These are phyloP conservation scores for Dreissena rostriformis DNA, from an alignment of 1,140 invertebrate genomes.

Conservation along the genomic window DNA sequence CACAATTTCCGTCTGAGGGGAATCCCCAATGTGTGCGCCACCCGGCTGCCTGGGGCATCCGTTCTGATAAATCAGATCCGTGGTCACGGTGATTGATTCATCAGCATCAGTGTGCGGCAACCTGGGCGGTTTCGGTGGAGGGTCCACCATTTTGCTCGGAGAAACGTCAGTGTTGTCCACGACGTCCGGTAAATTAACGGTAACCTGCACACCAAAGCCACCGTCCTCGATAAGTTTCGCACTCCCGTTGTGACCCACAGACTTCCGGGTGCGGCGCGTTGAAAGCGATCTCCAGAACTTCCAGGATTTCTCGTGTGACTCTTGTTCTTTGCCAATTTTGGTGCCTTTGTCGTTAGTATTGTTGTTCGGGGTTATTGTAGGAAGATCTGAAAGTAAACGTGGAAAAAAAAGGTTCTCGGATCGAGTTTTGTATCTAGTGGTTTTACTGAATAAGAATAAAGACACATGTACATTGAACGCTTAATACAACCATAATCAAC, in stretches of 20 bases:
- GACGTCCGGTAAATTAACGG: constrained; percentile 62
- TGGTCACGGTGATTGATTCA: not conserved
- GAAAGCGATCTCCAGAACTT: constrained; percentile 51
- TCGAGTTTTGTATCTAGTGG: too few species aligned
- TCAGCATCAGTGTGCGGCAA: constrained; percentile 48
- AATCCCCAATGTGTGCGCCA: not conserved
- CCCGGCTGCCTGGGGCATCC: constrained; percentile 54
- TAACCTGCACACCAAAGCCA: not conserved
- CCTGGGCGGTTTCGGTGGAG: constrained; percentile 74
- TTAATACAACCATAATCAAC: too few species aligned
- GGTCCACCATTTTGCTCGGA: constrained; percentile 68
- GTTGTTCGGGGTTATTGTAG: constrained; percentile 38
- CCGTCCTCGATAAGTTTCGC: not conserved
- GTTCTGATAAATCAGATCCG: constrained; percentile 42
- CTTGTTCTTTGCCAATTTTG: not conserved
- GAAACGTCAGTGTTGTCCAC: constrained; percentile 59
- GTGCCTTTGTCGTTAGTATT: constrained; percentile 26
- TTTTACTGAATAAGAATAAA: too few species aligned
- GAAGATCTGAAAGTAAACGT: constrained; percentile 39
- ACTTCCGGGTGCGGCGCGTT: constrained; percentile 30
- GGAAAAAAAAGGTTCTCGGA: too few species aligned
- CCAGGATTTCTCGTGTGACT: not conserved
- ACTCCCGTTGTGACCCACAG: not conserved
- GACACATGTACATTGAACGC: too few species aligned
- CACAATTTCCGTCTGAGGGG: not conserved